Percentiles rank a stretch among this genome's conserved stretches.
phyloP scores from a whole-genome alignment of 2,113 vertebrate species.

The Hippocampus barbouri region DNA sequence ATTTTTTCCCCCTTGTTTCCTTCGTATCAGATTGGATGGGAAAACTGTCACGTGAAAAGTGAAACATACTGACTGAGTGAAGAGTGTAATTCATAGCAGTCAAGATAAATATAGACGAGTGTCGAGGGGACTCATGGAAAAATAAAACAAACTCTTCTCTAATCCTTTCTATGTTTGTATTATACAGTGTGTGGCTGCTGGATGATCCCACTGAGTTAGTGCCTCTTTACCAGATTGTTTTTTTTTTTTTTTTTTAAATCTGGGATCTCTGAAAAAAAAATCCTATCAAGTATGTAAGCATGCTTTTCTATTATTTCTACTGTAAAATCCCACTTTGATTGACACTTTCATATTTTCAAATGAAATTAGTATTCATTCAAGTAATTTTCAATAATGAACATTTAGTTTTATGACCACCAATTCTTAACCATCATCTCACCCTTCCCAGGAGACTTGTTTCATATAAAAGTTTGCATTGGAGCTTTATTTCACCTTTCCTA shows the following conservation, averaged over 20 bases:
- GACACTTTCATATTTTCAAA: neutral
- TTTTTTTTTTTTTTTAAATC: neutral
- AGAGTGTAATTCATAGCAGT: neutral
- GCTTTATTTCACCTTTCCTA: neutral
- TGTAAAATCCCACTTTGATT: neutral
- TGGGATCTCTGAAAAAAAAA: neutral
- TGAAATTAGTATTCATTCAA: neutral
- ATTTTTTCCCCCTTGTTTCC: neutral
- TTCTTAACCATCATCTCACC: neutral
- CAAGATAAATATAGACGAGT: neutral
- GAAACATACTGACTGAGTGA: no score
- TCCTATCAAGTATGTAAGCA: neutral
- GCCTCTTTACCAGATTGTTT: neutral
- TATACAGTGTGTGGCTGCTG: neutral
- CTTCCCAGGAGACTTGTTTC: neutral
- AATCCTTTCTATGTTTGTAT: neutral
- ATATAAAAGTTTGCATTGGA: neutral
- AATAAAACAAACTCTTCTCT: slow-evolving; percentile 1
- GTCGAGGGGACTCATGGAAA: neutral
- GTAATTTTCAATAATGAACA: neutral
- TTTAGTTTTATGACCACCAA: neutral
- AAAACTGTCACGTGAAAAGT: neutral
- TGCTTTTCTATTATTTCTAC: neutral
- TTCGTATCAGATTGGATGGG: neutral
- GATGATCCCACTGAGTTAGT: neutral